A percentile compares a stretch with the other conserved stretches of the same genome.
phyloP scores from a whole-genome alignment of 2,888 invertebrate species.

The Tetranychus truncatus region DNA sequence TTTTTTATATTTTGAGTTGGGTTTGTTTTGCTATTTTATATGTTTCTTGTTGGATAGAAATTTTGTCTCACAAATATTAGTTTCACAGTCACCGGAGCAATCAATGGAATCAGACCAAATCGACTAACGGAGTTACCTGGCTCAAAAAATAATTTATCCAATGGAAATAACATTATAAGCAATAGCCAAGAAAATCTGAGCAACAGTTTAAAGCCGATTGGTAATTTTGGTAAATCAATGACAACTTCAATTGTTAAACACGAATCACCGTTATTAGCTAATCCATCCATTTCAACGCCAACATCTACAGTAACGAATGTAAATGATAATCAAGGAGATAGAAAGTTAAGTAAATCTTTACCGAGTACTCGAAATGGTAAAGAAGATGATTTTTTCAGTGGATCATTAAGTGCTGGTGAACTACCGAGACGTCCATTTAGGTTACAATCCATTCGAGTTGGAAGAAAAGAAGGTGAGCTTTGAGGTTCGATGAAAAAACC shows the following conservation, averaged over 20 bases:
- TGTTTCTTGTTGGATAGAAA: not conserved
- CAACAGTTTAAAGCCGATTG: not conserved
- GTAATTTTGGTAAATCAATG: not conserved
- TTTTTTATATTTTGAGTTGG: not conserved
- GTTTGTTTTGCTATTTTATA: not conserved
- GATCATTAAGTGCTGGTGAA: conserved; percentile 16
- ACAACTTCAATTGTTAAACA: not conserved
- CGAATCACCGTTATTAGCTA: not conserved
- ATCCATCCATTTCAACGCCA: not conserved
- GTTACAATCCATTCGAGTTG: not conserved
- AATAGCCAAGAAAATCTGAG: not conserved
- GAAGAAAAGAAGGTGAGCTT: not conserved
- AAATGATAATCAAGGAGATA: not conserved
- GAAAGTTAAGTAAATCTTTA: conserved; percentile 11
- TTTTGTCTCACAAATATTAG: not conserved
- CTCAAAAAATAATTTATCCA: not conserved
- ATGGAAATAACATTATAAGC: not conserved
- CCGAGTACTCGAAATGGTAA: conserved; percentile 11
- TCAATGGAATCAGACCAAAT: not conserved
- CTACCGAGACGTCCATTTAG: conserved; percentile 3
- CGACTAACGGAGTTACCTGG: not conserved
- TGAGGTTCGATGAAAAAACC: not conserved
- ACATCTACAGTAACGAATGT: not conserved
- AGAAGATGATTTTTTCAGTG: conserved; percentile 2
- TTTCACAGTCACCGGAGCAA: not conserved